Percentiles rank a stretch among this genome's conserved stretches.
These are phyloP conservation scores for Sprattus sprattus DNA, from an alignment of 2,113 vertebrate genomes.

Conservation along the genomic window DNA sequence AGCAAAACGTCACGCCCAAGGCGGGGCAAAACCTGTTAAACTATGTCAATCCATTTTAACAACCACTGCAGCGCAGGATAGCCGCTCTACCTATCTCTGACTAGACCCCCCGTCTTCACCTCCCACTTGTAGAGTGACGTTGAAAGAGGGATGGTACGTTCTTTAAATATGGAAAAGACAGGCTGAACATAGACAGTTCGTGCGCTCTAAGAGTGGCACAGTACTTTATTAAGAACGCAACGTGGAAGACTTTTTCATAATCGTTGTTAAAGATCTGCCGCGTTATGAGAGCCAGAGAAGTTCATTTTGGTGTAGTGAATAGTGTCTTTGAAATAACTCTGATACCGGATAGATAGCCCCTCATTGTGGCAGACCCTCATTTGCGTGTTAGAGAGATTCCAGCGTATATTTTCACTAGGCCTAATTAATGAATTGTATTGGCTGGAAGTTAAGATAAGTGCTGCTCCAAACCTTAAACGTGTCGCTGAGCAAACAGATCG, in stretches of 20 bases:
- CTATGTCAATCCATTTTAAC: slow-evolving; percentile 12
- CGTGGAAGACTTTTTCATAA: slow-evolving; percentile 23
- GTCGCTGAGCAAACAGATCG: not conserved
- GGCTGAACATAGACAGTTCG: slow-evolving; percentile 37
- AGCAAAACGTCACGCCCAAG: not conserved
- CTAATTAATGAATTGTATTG: not conserved
- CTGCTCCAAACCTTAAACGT: not conserved
- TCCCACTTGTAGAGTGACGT: slow-evolving; percentile 57
- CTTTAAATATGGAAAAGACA: slow-evolving; percentile 74
- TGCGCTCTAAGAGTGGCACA: slow-evolving; percentile 27
- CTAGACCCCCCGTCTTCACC: slow-evolving; percentile 41
- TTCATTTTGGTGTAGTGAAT: slow-evolving; percentile 1
- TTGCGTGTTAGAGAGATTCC: not conserved
- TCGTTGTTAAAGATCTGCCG: not conserved
- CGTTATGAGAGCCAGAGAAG: slow-evolving; percentile 43
- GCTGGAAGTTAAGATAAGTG: not conserved
- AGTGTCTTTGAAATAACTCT: slow-evolving; percentile 37
- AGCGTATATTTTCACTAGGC: not conserved
- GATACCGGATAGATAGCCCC: slow-evolving; percentile 41
- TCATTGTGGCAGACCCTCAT: not conserved
- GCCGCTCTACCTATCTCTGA: slow-evolving; percentile 40
- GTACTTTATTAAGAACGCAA: not conserved
- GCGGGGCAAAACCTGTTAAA: slow-evolving; percentile 13
- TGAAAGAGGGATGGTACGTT: slow-evolving; percentile 66
- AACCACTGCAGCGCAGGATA: not conserved